A percentile compares a stretch with the other conserved stretches of the same genome.
Evolutionary conservation across 2,797 vertebrate genomes (phyloP).

Genomic region (Sebastes diploproa): DNA sequence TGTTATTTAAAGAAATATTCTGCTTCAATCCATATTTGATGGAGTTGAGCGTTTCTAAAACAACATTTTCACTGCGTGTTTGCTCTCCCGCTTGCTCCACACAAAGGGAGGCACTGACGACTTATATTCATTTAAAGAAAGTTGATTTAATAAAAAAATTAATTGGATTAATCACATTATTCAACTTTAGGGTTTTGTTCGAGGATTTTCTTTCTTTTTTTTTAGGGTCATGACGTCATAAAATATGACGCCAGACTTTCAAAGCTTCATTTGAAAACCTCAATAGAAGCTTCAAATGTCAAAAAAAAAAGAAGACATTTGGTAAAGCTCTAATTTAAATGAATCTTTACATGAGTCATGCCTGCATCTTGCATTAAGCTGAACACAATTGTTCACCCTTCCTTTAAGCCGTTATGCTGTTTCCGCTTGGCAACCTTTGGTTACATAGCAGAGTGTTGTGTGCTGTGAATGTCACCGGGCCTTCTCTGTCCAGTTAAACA

Average conservation of each 20-base stretch:
- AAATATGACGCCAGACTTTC: not conserved
- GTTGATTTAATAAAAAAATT: not conserved
- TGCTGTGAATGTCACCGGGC: constrained; percentile 27
- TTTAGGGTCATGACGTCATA: not conserved
- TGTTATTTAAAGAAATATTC: not conserved
- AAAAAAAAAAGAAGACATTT: not conserved
- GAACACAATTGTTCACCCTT: constrained; percentile 1
- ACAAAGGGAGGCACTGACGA: not conserved
- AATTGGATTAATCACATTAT: not conserved
- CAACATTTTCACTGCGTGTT: not conserved
- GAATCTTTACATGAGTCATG: not conserved
- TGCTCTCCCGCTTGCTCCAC: not conserved
- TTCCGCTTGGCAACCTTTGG: constrained; percentile 26
- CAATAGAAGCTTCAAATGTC: not conserved
- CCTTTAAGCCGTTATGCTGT: not conserved
- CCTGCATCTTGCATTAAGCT: constrained; percentile 6
- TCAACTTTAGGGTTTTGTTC: not conserved
- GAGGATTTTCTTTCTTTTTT: not conserved
- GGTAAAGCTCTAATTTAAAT: not conserved
- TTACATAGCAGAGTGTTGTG: constrained; percentile 17
- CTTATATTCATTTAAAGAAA: not conserved
- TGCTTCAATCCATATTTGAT: not conserved
- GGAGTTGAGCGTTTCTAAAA: too few species aligned
- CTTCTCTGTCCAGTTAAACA: constrained; percentile 17
- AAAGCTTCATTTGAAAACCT: not conserved